Percentiles rank a stretch among this genome's conserved stretches.
Evolutionary conservation across 2,797 vertebrate genomes (phyloP).

Genomic region (Valencia hispanica): DNA sequence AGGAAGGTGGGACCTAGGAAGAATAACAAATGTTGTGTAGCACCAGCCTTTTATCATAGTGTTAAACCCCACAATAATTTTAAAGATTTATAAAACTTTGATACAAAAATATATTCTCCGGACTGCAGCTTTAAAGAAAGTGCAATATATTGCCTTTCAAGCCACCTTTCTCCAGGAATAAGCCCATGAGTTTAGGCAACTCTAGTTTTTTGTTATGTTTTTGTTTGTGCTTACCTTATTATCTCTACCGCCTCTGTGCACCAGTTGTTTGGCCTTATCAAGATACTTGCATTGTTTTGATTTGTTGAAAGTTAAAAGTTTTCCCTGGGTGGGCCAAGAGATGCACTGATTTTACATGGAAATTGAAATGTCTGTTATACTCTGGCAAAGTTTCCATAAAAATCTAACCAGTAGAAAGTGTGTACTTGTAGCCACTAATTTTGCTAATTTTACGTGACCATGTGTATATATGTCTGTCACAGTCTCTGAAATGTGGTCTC

Average conservation of each 20-base stretch:
- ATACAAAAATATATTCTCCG: no score
- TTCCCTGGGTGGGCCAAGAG: not conserved
- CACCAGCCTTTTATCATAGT: no score
- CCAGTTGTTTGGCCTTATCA: not conserved
- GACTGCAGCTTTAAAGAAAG: not conserved
- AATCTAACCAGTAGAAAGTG: not conserved
- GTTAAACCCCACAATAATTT: no score
- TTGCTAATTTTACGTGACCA: slow-evolving; percentile 1
- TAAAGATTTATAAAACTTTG: no score
- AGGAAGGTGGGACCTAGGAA: no score
- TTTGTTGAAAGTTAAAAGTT: not conserved
- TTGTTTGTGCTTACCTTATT: not conserved
- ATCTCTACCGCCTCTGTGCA: not conserved
- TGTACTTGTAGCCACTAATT: not conserved
- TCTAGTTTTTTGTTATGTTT: not conserved
- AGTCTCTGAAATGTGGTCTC: slow-evolving; percentile 10
- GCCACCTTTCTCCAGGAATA: not conserved
- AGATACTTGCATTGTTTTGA: not conserved
- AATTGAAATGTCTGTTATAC: not conserved
- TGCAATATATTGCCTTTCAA: not conserved
- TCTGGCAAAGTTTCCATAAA: not conserved
- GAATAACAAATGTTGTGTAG: no score
- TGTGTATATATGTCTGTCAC: not conserved
- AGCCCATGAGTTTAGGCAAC: not conserved
- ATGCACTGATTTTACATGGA: not conserved